Evolutionary conservation across 2,888 invertebrate genomes (phyloP), one percentile per base, ranked within the genome.

Genomic region (Nephrotoma flavescens): DNA sequence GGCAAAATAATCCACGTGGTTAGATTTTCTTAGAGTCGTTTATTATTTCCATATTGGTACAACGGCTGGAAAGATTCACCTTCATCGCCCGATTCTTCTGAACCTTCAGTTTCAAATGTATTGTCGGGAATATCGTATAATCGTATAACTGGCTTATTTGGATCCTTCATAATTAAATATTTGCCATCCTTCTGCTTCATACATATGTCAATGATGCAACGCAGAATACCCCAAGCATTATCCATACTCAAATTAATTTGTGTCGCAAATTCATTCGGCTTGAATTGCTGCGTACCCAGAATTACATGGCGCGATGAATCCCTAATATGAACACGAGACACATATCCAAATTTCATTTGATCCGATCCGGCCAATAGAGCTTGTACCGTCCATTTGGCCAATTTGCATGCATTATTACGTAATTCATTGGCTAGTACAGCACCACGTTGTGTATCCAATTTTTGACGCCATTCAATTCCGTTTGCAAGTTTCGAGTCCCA

Each of bases 171-270:
- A 89, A 99, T 98, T 90, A 99, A 93, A 92, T 98, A 99, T 92
- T 96, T 96, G 88, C 99, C 99, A 90, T 98, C 98, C 90, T 97
- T 96, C 91, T 98, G 97, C 92, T 98, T 98, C 96, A 98, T 97
- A 89, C 98, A 97, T 88, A 98, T 96, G 90, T 99, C 99, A 89
- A 99, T 96, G 90, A 99, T 97, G 92, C 98, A 99, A 15, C 99
- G 95, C 88, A 99, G 93, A 87, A 99, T 97, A 88, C 98, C 99
- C 99, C 99, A 99, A 2, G 98, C 98, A 92, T 99, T 99, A 92
- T 99, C 99, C 98, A 99, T 98, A 90, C 98, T 99, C 89, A 99
- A 93, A 92, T 98, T 99, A 90, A 99, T 99, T 92, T 99, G 99
- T 7, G 97, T 97, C 11, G 99, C 99, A 92, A 99, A 99, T 93